Conservation (phyloP, 2,797 vertebrate genomes). For the Momotus momota region DNA sequence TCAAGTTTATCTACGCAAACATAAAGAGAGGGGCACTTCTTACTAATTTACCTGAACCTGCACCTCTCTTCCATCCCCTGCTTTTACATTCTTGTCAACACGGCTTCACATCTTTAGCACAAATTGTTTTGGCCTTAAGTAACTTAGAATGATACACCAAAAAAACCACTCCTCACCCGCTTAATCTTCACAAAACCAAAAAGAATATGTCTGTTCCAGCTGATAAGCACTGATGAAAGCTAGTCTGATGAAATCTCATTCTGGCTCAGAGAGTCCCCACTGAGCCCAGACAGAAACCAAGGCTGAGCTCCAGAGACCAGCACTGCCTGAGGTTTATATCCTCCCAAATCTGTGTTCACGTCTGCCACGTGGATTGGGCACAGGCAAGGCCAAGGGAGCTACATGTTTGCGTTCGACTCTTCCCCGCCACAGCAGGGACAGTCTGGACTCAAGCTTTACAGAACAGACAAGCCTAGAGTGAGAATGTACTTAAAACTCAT, state of each 20-base stretch:
- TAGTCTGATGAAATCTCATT: constrained; percentile 43
- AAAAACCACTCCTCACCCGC: background rate
- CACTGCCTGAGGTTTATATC: background rate
- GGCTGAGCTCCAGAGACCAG: background rate
- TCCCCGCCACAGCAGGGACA: background rate
- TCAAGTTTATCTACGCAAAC: background rate
- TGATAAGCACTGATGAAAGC: constrained; percentile 55
- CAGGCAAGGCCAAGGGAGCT: background rate
- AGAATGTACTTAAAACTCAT: background rate
- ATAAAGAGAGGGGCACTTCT: background rate
- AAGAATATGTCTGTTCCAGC: constrained; percentile 35
- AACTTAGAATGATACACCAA: background rate
- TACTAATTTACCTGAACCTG: background rate
- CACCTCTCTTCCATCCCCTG: background rate
- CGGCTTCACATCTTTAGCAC: background rate
- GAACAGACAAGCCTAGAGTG: background rate
- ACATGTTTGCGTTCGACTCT: background rate
- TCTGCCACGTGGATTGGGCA: background rate
- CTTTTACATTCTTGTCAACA: background rate
- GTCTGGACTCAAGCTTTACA: background rate
- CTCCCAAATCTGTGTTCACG: background rate
- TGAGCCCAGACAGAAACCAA: background rate
- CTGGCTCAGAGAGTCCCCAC: constrained; percentile 8
- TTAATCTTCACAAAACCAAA: constrained; percentile 18
- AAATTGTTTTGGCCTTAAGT: background rate